Conservation (phyloP, 2,113 vertebrate species). For the Lagopus leucura region DNA sequence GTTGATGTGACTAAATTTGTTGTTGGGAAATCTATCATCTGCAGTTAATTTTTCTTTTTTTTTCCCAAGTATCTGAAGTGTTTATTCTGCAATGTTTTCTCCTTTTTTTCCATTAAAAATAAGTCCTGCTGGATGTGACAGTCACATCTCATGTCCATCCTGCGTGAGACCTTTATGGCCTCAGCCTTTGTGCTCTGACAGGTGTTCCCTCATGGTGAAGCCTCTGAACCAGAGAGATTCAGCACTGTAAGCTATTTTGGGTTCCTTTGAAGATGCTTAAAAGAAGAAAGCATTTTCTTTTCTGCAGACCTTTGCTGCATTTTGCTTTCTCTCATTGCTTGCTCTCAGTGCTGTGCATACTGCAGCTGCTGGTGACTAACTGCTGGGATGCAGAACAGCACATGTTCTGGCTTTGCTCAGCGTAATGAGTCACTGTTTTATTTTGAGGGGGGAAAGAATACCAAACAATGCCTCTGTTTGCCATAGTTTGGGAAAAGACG, state of each 20-base stretch:
- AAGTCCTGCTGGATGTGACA: not conserved
- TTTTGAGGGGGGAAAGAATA: not conserved
- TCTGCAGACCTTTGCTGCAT: not conserved
- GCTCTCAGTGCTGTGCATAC: not conserved
- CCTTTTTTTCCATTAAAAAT: not conserved
- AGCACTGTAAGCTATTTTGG: not conserved
- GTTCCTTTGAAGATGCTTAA: not conserved
- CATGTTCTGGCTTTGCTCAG: not conserved
- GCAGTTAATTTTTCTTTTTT: not conserved
- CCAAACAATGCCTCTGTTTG: not conserved
- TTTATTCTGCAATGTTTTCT: not conserved
- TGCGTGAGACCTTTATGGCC: not conserved
- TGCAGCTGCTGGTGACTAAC: not conserved
- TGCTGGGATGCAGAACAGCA: not conserved
- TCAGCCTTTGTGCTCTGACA: not conserved
- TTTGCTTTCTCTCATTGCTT: not conserved
- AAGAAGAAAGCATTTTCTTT: not conserved
- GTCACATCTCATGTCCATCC: not conserved
- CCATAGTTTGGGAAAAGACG: constrained; percentile 83
- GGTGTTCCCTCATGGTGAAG: not conserved
- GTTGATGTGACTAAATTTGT: not conserved
- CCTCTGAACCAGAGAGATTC: not conserved
- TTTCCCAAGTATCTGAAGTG: not conserved
- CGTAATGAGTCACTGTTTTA: not conserved
- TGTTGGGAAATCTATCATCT: not conserved